Conservation (phyloP, 1,140 invertebrate genomes). For the Calliphora vicina region DNA sequence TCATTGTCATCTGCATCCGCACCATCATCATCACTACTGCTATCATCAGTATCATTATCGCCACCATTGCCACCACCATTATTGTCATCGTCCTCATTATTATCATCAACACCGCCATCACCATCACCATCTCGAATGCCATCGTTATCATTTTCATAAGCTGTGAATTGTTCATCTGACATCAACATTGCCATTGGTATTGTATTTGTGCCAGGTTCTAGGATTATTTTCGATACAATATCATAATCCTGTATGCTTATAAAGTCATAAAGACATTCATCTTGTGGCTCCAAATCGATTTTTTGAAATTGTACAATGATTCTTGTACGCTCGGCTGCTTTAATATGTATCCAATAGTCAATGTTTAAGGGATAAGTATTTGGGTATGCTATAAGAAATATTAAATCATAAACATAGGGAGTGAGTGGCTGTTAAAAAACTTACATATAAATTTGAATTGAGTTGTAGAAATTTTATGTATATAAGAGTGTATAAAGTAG, state of each 20-base stretch:
- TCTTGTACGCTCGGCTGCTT: constrained; percentile 69
- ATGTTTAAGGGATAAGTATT: constrained; percentile 73
- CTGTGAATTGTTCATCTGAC: constrained; percentile 33
- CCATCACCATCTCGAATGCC: neutral
- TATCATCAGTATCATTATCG: no score
- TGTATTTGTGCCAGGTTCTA: constrained; percentile 41
- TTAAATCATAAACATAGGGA: constrained; percentile 24
- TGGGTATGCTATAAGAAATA: constrained; percentile 68
- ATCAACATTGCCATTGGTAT: constrained; percentile 43
- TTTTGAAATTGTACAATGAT: constrained; percentile 72
- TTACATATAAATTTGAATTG: neutral
- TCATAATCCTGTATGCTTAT: constrained; percentile 58
- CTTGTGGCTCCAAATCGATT: constrained; percentile 77
- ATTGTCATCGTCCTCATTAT: neutral
- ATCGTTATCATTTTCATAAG: constrained; percentile 16
- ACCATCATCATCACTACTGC: neutral
- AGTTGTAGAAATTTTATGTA: neutral
- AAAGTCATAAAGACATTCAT: constrained; percentile 80
- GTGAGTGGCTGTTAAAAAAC: neutral
- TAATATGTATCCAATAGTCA: constrained; percentile 71
- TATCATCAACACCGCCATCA: neutral
- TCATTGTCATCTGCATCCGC: neutral
- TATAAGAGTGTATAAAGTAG: neutral
- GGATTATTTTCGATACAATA: constrained; percentile 40
- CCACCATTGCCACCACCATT: no score